These are phyloP conservation scores for Brachypalpus laphriformis DNA, from an alignment of 2,888 invertebrate genomes.

Conservation along the genomic window DNA sequence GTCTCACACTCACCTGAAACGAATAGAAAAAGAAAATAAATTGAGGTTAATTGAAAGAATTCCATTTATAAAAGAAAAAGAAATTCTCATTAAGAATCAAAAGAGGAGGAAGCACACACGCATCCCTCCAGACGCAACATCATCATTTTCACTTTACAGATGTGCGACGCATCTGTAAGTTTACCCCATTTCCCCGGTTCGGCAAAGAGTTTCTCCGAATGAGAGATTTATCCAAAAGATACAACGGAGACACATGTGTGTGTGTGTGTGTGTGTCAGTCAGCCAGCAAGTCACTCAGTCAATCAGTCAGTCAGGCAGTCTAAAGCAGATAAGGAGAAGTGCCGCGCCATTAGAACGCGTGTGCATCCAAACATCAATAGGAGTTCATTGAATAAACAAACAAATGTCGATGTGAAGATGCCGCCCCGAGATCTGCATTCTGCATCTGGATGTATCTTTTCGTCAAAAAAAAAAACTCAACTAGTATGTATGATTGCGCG, in stretches of 20 bases:
- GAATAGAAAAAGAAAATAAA: background rate
- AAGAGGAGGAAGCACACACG: slow-evolving; percentile 1
- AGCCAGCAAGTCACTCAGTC: background rate
- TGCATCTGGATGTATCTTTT: background rate
- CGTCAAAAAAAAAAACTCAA: background rate
- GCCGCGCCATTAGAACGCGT: slow-evolving; percentile 16
- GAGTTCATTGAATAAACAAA: slow-evolving; percentile 20
- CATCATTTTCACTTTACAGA: slow-evolving; percentile 12
- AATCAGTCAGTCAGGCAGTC: too few relatives aligned
- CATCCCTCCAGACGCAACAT: background rate
- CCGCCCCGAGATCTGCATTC: background rate
- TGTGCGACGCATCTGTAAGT: background rate
- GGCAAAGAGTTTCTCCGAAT: slow-evolving; percentile 9
- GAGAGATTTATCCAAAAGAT: slow-evolving; percentile 25
- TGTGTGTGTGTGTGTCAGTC: background rate
- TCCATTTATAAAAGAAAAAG: background rate
- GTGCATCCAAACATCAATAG: slow-evolving; percentile 25
- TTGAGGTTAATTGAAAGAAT: slow-evolving; percentile 46
- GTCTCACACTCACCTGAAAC: slow-evolving; percentile 46
- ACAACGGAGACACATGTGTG: background rate
- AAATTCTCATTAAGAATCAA: slow-evolving; percentile 29
- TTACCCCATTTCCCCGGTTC: background rate
- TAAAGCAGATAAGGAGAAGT: background rate
- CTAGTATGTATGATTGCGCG: slow-evolving; percentile 17
- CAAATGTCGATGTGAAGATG: slow-evolving; percentile 7